Conservation (phyloP, 2,888 invertebrate species). For the Nomada ruficornis region DNA sequence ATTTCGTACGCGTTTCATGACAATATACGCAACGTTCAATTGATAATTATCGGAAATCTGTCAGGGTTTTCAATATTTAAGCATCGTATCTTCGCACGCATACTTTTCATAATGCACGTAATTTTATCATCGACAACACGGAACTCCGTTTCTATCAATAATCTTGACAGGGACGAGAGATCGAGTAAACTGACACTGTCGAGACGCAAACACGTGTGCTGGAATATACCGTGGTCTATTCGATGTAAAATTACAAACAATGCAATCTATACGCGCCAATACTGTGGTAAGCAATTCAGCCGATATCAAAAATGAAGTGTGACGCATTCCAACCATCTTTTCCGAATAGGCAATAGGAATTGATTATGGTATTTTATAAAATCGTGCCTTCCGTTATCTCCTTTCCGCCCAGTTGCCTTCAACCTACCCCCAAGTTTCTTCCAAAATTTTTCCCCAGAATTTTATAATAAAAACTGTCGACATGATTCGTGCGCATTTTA, state of each 20-base stretch:
- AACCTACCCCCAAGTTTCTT: too few species aligned
- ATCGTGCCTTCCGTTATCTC: too few species aligned
- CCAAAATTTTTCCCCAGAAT: too few species aligned
- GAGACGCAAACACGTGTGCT: not conserved
- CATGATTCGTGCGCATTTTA: too few species aligned
- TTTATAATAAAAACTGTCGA: too few species aligned
- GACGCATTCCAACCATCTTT: too few species aligned
- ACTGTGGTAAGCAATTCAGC: not conserved
- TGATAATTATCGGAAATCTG: not conserved
- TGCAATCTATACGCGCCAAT: not conserved
- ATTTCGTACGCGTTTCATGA: too few species aligned
- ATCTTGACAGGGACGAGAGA: constrained; percentile 25
- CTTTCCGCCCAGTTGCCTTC: too few species aligned
- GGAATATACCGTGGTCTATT: not conserved
- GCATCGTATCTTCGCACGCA: not conserved
- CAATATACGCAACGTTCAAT: not conserved
- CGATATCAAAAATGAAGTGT: too few species aligned
- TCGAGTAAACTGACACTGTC: constrained; percentile 20
- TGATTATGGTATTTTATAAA: too few species aligned
- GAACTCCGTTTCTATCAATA: constrained; percentile 47
- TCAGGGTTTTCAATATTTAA: not conserved
- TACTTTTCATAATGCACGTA: constrained; percentile 9
- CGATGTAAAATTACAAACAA: not conserved
- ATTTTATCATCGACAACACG: constrained; percentile 13
- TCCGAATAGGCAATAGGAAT: too few species aligned